Percentiles rank a stretch among this genome's conserved stretches.
These are phyloP conservation scores for Flabesymbios commensalis DNA, from an alignment of 2,888 invertebrate genomes.

Conservation along the genomic window DNA sequence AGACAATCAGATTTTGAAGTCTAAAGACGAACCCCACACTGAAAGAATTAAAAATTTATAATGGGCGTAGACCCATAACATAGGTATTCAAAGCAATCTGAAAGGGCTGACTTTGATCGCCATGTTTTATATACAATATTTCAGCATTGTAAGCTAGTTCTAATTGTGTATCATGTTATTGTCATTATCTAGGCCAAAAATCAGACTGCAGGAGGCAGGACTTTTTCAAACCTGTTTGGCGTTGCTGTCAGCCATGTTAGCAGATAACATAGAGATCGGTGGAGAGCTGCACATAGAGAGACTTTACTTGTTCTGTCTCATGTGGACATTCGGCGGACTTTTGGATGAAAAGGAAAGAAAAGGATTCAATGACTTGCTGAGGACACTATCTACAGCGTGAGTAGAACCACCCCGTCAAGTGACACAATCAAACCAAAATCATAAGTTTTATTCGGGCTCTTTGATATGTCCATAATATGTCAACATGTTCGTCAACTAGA, in stretches of 20 bases:
- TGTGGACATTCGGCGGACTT: slow-evolving; percentile 61
- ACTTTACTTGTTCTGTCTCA: slow-evolving; percentile 60
- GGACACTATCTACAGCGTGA: slow-evolving; percentile 58
- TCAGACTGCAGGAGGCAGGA: slow-evolving; percentile 54
- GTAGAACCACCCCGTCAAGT: slow-evolving; percentile 22
- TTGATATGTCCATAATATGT: too few relatives aligned
- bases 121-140: not conserved
- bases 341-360: slow-evolving; percentile 54
- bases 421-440: too few relatives aligned
- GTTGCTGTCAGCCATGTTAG: slow-evolving; percentile 59
- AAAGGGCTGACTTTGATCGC: too few relatives aligned
- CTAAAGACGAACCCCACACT: too few relatives aligned
- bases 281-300: slow-evolving; percentile 56
- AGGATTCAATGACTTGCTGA: slow-evolving; percentile 57
- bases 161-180: too few relatives aligned
- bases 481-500: too few relatives aligned
- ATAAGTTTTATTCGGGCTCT: too few relatives aligned
- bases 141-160: too few relatives aligned
- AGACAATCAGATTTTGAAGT: too few relatives aligned
- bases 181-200: slow-evolving; percentile 52
- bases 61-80: too few relatives aligned
- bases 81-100: too few relatives aligned
- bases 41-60: too few relatives aligned
- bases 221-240: slow-evolving; percentile 58
- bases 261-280: slow-evolving; percentile 61